A percentile compares a stretch with the other conserved stretches of the same genome.
Evolutionary conservation across 2,113 vertebrate species (phyloP).

Genomic region (Erythrocebus patas): DNA sequence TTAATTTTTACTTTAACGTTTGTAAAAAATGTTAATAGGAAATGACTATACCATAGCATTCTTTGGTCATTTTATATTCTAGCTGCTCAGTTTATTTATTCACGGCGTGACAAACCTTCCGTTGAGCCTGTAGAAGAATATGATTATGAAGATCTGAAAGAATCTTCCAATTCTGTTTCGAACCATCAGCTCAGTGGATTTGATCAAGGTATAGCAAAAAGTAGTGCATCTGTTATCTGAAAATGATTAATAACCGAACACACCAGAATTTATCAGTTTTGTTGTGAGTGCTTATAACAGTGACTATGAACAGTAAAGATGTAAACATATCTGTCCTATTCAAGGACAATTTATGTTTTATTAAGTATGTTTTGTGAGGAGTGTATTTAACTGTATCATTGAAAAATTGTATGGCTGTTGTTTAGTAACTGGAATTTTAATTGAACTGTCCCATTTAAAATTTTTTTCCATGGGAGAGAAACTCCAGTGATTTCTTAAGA

Average conservation of each 20-base stretch:
- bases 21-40: neutral
- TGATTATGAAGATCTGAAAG: slow-evolving; percentile 84
- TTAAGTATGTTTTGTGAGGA: neutral
- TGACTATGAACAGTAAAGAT: neutral
- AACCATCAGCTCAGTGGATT: slow-evolving; percentile 86
- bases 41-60: neutral
- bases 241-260: neutral
- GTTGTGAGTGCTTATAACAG: slow-evolving; percentile 3
- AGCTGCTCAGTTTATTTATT: slow-evolving; percentile 99
- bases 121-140: slow-evolving; percentile 89
- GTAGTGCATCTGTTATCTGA: neutral
- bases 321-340: neutral
- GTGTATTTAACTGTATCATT: neutral
- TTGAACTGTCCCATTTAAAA: neutral
- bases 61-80: slow-evolving; percentile 70
- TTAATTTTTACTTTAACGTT: slow-evolving; percentile 14
- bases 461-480: slow-evolving; percentile 21
- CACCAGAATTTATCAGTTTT: neutral
- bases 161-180: slow-evolving; percentile 80
- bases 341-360: neutral
- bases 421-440: neutral
- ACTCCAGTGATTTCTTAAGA: slow-evolving; percentile 16
- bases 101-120: slow-evolving; percentile 89
- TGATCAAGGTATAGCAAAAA: slow-evolving; percentile 89
- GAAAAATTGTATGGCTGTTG: neutral